These are phyloP conservation scores for Hydropsyche betteni DNA, from an alignment of 2,888 invertebrate genomes.

Conservation along the genomic window DNA sequence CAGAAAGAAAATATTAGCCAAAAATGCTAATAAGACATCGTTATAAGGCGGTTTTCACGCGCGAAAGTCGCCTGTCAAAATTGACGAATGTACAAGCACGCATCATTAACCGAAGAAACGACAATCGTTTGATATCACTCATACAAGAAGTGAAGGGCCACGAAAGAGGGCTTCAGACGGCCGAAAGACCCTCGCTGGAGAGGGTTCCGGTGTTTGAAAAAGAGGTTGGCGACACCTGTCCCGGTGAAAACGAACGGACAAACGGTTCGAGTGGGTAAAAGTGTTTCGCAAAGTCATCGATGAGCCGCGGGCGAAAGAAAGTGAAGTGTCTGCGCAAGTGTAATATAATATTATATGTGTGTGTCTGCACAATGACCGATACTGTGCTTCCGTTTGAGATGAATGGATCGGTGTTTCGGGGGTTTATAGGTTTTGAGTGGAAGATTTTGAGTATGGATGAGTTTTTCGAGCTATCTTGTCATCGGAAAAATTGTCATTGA, in stretches of 20 bases:
- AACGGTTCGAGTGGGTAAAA: slow-evolving; percentile 35
- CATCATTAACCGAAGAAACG: slow-evolving; percentile 12
- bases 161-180: neutral
- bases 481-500: no score
- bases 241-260: slow-evolving; percentile 34
- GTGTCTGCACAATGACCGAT: neutral
- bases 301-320: slow-evolving; percentile 42
- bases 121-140: neutral
- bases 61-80: slow-evolving; percentile 7
- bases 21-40: no score
- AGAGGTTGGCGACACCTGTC: slow-evolving; percentile 20
- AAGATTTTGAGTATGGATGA: no score
- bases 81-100: neutral
- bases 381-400: no score
- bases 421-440: no score
- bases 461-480: no score
- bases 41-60: neutral
- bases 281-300: slow-evolving; percentile 34
- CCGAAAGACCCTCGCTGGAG: no score
- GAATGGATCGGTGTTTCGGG: no score
- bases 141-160: slow-evolving; percentile 16
- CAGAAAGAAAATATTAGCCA: no score
- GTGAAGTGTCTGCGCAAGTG: slow-evolving; percentile 24
- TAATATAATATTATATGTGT: neutral
- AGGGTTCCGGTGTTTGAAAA: no score